A percentile compares a stretch with the other conserved stretches of the same genome.
Evolutionary conservation across 30 jellyfish, hydroid and myxozoan species (phyloP).

Genomic region (Nemopilema nomurai): DNA sequence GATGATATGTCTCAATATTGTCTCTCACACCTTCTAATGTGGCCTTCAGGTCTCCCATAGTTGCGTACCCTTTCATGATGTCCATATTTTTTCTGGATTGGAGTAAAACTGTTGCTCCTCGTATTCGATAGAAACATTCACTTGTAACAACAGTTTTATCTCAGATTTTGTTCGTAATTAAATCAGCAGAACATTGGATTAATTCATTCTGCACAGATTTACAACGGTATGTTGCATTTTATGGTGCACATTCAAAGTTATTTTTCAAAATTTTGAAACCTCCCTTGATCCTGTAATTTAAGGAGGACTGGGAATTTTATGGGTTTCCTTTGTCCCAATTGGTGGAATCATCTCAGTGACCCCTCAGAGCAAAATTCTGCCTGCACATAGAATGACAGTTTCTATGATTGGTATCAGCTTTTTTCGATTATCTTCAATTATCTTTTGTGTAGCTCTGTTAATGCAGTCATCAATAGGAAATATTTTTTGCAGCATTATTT

Average conservation of each 20-base stretch:
- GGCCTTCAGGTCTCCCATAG: slow-evolving; percentile 16
- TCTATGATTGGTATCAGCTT: slow-evolving; percentile 16
- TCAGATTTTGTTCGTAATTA: background rate
- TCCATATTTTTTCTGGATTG: slow-evolving; percentile 27
- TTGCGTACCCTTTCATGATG: slow-evolving; percentile 14
- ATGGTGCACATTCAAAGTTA: no score
- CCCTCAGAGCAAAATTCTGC: slow-evolving; percentile 29
- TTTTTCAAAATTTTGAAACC: slow-evolving; percentile 1
- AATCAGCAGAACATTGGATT: background rate
- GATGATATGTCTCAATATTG: slow-evolving; percentile 7
- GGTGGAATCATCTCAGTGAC: slow-evolving; percentile 58
- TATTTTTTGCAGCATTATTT: background rate
- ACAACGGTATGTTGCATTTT: no score
- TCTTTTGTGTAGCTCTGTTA: background rate
- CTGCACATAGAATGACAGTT: slow-evolving; percentile 36
- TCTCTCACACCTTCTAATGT: background rate
- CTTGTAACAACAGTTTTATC: background rate
- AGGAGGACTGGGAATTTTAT: slow-evolving; percentile 5
- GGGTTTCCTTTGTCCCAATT: slow-evolving; percentile 12
- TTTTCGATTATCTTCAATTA: background rate
- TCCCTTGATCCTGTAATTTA: background rate
- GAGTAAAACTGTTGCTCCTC: slow-evolving; percentile 16
- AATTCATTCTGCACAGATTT: no score
- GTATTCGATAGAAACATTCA: slow-evolving; percentile 6
- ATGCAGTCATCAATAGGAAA: background rate